phyloP scores from a whole-genome alignment of 2,888 invertebrate species.

The Aphrophora alni region DNA sequence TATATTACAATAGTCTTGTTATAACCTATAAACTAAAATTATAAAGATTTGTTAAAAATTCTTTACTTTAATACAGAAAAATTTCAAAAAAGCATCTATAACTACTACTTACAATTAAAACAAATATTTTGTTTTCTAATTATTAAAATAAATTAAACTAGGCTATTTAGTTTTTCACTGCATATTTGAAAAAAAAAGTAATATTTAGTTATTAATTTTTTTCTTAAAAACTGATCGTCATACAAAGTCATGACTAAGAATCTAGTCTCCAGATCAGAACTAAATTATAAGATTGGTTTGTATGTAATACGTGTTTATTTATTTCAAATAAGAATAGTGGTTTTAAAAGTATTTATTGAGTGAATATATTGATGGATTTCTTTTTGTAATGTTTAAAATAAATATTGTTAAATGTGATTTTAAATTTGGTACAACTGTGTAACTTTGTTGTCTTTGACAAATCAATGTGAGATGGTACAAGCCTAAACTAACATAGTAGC shows the following conservation, averaged over 20 bases:
- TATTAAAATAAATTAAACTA: not conserved
- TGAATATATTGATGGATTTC: not conserved
- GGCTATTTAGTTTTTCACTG: not conserved
- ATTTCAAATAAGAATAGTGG: not conserved
- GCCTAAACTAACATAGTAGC: conserved; percentile 29
- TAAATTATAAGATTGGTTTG: not conserved
- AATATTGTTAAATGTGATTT: not conserved
- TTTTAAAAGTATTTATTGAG: not conserved
- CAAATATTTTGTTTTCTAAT: too few species aligned
- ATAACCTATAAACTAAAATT: too few species aligned
- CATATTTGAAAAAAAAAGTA: too few species aligned
- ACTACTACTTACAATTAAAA: too few species aligned
- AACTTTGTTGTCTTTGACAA: too few species aligned
- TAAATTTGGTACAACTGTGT: not conserved
- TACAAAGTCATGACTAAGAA: not conserved
- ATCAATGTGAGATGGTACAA: conserved; percentile 25
- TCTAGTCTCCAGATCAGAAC: not conserved
- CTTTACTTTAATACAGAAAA: too few species aligned
- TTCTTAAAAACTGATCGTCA: too few species aligned
- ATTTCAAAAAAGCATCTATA: too few species aligned
- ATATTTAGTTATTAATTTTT: too few species aligned
- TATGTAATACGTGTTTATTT: not conserved
- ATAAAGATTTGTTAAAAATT: too few species aligned
- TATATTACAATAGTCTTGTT: too few species aligned
- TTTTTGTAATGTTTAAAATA: too few species aligned